Evolutionary conservation across 2,888 invertebrate species (phyloP), one percentile per base, ranked within the genome.

Genomic region (Theodoxus fluviatilis): DNA sequence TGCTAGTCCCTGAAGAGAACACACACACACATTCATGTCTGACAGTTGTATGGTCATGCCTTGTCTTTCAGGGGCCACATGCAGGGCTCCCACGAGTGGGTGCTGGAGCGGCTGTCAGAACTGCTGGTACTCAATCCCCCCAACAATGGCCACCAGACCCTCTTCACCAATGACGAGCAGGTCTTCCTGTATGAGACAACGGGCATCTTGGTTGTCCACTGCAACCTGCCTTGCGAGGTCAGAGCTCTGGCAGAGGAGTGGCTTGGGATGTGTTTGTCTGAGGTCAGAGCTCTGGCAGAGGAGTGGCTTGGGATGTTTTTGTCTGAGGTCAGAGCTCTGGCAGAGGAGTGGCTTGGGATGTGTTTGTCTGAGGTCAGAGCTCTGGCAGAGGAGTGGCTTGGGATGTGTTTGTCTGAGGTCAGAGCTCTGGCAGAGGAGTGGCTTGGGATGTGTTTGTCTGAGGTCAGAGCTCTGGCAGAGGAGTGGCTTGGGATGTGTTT

Each of bases 101-200:
- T 90, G 25, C 82, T 90, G 59, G 85, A 85, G 67, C 84, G 88
- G 37, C 82, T 90, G 64, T 88, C 89, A 67, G 89, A 89, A 68
- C 84, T 90, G n/a, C 79, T 90, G 61, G 85, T 87, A 1, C 80
- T 90, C 31, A 85, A 87, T 70, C 83, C 88, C 2, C 86, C 88
- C 22, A 83, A 87, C 49, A 88, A 87, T 74, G 84, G 84, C 15
- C 76, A 76, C 67, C 80, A 81, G 59, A 83, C 84, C 37, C 81
- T 88, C 52, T 83, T 90, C 57, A 86, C 88, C 1, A 80, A 86
- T 35, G 90, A 90, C 73, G 91, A 91, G 79, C 90, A 90, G 81
- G 83, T 90, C 63, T 90, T 89, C 79, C 80, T 91, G 43, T 90
- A 89, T 77, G 91, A 91, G 85, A 89, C 90, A 1, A 89, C 89